Evolutionary conservation across 2,797 vertebrate species (phyloP).

Genomic region (Chelonia mydas): DNA sequence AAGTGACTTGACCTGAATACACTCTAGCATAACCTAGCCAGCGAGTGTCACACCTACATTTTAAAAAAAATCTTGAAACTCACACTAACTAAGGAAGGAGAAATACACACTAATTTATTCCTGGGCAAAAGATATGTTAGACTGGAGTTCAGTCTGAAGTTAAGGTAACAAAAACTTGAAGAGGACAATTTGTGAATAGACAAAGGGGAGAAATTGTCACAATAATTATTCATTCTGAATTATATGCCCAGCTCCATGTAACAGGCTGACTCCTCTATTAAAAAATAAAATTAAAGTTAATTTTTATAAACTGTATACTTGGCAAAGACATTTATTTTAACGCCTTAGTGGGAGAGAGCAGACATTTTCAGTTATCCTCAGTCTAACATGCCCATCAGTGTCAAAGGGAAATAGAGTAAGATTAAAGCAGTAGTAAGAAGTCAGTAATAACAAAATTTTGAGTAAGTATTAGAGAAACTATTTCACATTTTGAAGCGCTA

Average conservation of each 20-base stretch:
- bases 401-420: not conserved
- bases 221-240: conserved; percentile 35
- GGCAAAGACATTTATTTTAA: not conserved
- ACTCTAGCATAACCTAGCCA: too few relatives aligned
- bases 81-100: conserved; percentile 38
- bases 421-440: not conserved
- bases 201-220: not conserved
- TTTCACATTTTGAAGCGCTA: not conserved
- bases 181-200: not conserved
- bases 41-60: too few relatives aligned
- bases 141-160: conserved; percentile 1
- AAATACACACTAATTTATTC: conserved; percentile 40
- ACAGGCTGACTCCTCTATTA: not conserved
- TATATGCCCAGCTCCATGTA: conserved; percentile 22
- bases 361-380: not conserved
- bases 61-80: conserved; percentile 65
- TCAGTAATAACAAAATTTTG: not conserved
- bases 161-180: not conserved
- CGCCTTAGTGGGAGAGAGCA: not conserved
- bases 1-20: too few relatives aligned
- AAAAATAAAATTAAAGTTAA: conserved; percentile 29
- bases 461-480: not conserved
- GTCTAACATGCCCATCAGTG: not conserved
- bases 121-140: conserved; percentile 26
- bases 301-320: conserved; percentile 24